A percentile compares a stretch with the other conserved stretches of the same genome.
Conservation (phyloP, 2,113 vertebrate genomes). For the Herpetotheres cachinnans region DNA sequence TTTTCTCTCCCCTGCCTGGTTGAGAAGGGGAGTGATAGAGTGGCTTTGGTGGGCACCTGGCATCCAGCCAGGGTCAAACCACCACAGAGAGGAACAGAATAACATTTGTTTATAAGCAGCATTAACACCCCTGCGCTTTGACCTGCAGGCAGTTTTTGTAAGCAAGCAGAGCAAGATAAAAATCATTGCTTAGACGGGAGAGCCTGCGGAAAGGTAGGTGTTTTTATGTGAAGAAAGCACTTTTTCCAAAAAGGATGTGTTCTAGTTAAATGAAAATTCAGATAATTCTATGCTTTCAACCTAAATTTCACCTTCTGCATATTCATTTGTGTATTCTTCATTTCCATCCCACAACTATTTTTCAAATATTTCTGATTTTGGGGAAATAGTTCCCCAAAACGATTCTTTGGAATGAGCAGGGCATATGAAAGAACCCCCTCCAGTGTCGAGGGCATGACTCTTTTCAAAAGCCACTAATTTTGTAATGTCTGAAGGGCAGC, state of each 20-base stretch:
- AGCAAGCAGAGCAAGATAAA: not conserved
- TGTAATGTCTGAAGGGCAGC: not conserved
- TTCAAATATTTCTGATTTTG: not conserved
- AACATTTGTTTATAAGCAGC: not conserved
- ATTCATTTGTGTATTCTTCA: not conserved
- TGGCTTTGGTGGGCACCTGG: too few species aligned
- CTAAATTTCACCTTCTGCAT: not conserved
- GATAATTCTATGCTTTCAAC: not conserved
- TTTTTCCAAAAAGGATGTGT: not conserved
- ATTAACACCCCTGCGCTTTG: not conserved
- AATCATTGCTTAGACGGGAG: not conserved
- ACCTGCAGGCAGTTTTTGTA: not conserved
- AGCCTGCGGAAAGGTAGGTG: not conserved
- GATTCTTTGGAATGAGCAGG: not conserved
- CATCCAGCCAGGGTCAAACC: too few species aligned
- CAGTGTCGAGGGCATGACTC: not conserved
- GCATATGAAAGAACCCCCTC: not conserved
- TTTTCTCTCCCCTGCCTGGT: too few species aligned
- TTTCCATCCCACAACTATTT: not conserved
- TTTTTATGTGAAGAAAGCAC: not conserved
- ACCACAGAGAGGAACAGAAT: not conserved
- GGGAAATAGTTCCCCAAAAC: not conserved
- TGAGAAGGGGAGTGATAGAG: too few species aligned
- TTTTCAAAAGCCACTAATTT: not conserved
- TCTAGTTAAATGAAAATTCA: not conserved